Conservation (phyloP, 2,797 vertebrate species). For the Triplophysa bombifrons region DNA sequence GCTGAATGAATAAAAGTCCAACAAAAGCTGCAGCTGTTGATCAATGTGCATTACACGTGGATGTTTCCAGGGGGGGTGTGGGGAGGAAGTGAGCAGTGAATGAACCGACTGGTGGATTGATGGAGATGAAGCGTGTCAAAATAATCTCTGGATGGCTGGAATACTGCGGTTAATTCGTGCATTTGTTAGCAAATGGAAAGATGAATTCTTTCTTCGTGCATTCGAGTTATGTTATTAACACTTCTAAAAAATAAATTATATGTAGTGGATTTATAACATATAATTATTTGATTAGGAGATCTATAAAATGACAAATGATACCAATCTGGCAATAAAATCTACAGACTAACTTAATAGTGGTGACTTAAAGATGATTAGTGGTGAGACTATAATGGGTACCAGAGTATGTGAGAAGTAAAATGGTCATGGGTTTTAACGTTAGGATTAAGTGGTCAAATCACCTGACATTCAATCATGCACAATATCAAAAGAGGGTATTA, state of each 20-base stretch:
- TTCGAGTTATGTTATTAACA: neutral
- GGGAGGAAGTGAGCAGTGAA: slow-evolving; percentile 54
- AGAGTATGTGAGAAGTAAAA: neutral
- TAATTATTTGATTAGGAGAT: too few relatives aligned
- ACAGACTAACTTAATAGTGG: neutral
- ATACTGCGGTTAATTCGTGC: slow-evolving; percentile 35
- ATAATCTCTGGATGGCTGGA: slow-evolving; percentile 64
- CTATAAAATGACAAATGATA: neutral
- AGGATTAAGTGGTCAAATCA: neutral
- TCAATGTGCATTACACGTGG: slow-evolving; percentile 67
- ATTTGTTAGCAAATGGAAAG: slow-evolving; percentile 4
- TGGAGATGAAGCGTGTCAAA: slow-evolving; percentile 62
- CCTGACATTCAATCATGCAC: neutral
- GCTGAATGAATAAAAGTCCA: slow-evolving; percentile 67
- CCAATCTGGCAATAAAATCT: neutral
- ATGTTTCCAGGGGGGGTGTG: slow-evolving; percentile 75
- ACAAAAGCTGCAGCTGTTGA: slow-evolving; percentile 63
- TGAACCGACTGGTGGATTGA: slow-evolving; percentile 60
- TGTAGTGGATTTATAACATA: too few relatives aligned
- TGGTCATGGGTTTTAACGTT: neutral
- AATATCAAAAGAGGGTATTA: neutral
- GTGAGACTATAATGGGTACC: neutral
- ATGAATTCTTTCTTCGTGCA: too few relatives aligned
- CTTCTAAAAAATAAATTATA: neutral
- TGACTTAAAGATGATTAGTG: neutral